A percentile compares a stretch with the other conserved stretches of the same genome.
phyloP scores from a whole-genome alignment of 2,797 vertebrate species.

The Hypotaenidia philippensis region DNA sequence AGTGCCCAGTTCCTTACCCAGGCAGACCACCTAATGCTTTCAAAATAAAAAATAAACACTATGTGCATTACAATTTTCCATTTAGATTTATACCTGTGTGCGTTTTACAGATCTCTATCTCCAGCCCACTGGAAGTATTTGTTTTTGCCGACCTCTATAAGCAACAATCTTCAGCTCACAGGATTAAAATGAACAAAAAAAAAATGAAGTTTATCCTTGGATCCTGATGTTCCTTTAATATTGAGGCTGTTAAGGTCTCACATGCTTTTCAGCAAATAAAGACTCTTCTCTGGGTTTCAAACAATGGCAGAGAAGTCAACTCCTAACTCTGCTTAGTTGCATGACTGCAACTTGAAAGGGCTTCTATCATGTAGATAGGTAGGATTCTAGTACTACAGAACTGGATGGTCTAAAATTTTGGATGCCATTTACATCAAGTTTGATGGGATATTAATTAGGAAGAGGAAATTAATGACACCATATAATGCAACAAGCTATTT shows the following conservation, averaged over 20 bases:
- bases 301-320: not conserved
- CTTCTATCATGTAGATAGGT: not conserved
- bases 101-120: not conserved
- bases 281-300: not conserved
- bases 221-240: not conserved
- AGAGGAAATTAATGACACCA: not conserved
- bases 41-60: slow-evolving; percentile 50
- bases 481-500: not conserved
- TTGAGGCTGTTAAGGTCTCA: not conserved
- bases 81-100: slow-evolving; percentile 30
- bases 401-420: not conserved
- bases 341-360: not conserved
- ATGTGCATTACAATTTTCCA: not conserved
- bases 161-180: not conserved
- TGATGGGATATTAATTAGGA: not conserved
- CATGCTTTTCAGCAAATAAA: not conserved
- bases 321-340: not conserved
- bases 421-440: not conserved
- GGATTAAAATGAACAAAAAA: not conserved
- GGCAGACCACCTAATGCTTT: slow-evolving; percentile 8
- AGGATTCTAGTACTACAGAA: not conserved
- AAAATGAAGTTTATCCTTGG: not conserved
- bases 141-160: not conserved
- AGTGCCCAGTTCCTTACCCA: slow-evolving; percentile 48
- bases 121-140: not conserved